A percentile compares a stretch with the other conserved stretches of the same genome.
Evolutionary conservation across 2,888 invertebrate genomes (phyloP).

Genomic region (Lamproptera curius): DNA sequence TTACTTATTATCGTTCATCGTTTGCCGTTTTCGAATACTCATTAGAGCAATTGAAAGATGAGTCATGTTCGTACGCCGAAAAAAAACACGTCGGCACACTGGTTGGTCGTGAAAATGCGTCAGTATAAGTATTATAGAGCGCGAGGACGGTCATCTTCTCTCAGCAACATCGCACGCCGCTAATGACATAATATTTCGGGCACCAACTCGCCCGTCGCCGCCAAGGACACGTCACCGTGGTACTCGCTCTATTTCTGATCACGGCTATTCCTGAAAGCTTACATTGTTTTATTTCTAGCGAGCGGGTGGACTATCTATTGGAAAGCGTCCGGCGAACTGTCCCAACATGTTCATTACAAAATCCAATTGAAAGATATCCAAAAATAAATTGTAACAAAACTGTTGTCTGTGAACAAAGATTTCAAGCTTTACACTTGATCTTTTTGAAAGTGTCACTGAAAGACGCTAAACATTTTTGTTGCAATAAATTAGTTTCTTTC

Average conservation of each 20-base stretch:
- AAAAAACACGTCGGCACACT: not conserved
- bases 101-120: not conserved
- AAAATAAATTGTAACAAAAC: too few species aligned
- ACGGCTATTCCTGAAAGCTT: slow-evolving; percentile 70
- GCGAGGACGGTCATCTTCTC: slow-evolving; percentile 21
- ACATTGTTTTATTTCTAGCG: slow-evolving; percentile 71
- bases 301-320: slow-evolving; percentile 55
- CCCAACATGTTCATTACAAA: slow-evolving; percentile 7
- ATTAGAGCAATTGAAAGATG: too few species aligned
- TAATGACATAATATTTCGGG: slow-evolving; percentile 67
- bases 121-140: not conserved
- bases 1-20: too few species aligned
- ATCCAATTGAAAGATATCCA: not conserved
- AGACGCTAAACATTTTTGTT: too few species aligned
- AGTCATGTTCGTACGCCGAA: not conserved
- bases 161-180: slow-evolving; percentile 29
- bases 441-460: too few species aligned
- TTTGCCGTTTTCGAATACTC: too few species aligned
- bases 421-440: too few species aligned
- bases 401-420: too few species aligned
- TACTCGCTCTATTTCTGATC: slow-evolving; percentile 59
- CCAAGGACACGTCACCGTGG: slow-evolving; percentile 68
- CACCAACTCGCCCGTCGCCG: slow-evolving; percentile 40
- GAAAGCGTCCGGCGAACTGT: slow-evolving; percentile 45
- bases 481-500: too few species aligned